Base-by-base conservation (phyloP, 2,113 vertebrate genomes). In the Megaceryle maxima region DNA sequence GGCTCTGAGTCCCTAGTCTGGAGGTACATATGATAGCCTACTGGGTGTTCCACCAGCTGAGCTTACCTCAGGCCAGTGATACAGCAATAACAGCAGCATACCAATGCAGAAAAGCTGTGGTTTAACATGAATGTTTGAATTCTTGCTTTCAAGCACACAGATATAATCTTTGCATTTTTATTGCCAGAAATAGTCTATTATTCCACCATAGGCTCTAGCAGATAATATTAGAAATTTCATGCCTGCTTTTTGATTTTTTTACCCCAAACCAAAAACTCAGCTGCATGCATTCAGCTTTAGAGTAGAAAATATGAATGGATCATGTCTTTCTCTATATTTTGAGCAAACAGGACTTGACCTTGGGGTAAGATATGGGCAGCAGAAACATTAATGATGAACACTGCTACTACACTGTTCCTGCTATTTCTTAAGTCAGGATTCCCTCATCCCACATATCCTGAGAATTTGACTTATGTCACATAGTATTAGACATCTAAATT, bases 21-120 rank as follows among this genome's bases (percentile, higher is more conserved):
- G 63, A 76, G 39, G 31, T 10, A 48, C 13, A 18, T 31, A 18
- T n/a, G 43, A 37, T 8, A 73, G 18, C 16, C 17, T 93, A 46
- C 17, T 69, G 59, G 33, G 37, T 12, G 5, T 29, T 13, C 55
- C 11, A 10, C 8, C 16, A 46, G 16, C 59, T 41, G 64, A 48
- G 19, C 20, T 69, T 66, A 41, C 50, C 18, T 51, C 48, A 73
- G 56, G 10, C 9, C 44, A 7, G 1, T 8, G 13, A 4, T 28
- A 16, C 29, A 48, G 29, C 48, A 80, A 3, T 11, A 73, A 25
- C 33, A 63, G 39, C 62, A 60, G 14, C 1, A 1, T 9, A 24
- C 4, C 0, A 0, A 29, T 31, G 22, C 48, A 83, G 63, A 73
- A 26, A 83, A 69, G 28, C 26, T 56, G 28, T 18, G 4, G 10